Conservation (phyloP, 2,888 invertebrate species). For the Lasioglossum lativentre region DNA sequence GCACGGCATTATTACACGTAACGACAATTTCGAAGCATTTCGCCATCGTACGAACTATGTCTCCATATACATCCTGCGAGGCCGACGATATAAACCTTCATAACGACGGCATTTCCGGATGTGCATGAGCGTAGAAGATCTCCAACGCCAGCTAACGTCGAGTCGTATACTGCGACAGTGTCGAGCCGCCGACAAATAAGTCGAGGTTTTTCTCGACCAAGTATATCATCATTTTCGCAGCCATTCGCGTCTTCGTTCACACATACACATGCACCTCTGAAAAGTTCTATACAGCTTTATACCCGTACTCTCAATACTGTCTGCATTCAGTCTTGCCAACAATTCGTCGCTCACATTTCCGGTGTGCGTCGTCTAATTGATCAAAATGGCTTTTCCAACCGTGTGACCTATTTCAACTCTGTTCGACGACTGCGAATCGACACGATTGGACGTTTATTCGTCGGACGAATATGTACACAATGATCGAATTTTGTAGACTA, state of each 20-base stretch:
- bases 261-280: constrained; percentile 22
- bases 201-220: constrained; percentile 65
- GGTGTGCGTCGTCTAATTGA: constrained; percentile 47
- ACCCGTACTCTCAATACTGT: constrained; percentile 54
- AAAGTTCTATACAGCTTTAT: constrained; percentile 58
- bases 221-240: constrained; percentile 68
- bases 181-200: constrained; percentile 66
- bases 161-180: constrained; percentile 41
- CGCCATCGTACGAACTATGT: background rate
- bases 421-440: background rate
- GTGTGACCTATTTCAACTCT: constrained; percentile 18
- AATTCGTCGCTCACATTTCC: constrained; percentile 25
- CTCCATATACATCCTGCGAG: background rate
- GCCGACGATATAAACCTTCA: constrained; percentile 22
- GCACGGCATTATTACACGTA: background rate
- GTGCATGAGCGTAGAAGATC: constrained; percentile 29
- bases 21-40: background rate
- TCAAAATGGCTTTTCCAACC: constrained; percentile 26
- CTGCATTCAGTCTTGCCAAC: constrained; percentile 53
- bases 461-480: no score
- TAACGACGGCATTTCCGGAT: constrained; percentile 41
- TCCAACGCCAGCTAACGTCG: constrained; percentile 41
- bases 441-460: background rate
- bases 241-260: constrained; percentile 19
- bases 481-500: no score